Percentiles rank a stretch among this genome's conserved stretches.
These are phyloP conservation scores for Meteorus colon DNA, from an alignment of 2,888 invertebrate genomes.

Conservation along the genomic window DNA sequence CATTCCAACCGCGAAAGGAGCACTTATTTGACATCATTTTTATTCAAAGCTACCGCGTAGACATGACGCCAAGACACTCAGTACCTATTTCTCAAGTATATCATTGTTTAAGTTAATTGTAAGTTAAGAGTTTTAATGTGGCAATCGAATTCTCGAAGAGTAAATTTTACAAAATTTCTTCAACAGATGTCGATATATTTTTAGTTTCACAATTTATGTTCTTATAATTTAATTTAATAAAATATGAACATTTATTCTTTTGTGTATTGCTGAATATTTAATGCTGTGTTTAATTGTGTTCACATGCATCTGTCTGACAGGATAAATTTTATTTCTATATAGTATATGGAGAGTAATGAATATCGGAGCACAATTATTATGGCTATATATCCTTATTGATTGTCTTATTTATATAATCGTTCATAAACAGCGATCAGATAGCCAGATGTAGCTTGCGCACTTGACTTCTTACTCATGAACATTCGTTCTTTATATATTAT, in stretches of 20 bases:
- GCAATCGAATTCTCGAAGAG: not conserved
- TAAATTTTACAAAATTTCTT: not conserved
- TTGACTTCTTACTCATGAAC: conserved; percentile 66
- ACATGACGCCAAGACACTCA: conserved; percentile 13
- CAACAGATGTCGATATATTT: too few species aligned
- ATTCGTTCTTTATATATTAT: conserved; percentile 12
- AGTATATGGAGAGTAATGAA: conserved; percentile 12
- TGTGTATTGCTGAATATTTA: not conserved
- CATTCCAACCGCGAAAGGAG: conserved; percentile 44
- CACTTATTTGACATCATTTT: conserved; percentile 47
- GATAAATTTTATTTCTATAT: conserved; percentile 1
- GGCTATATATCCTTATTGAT: conserved; percentile 8
- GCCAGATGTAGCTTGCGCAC: conserved; percentile 68
- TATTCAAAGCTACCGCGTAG: conserved; percentile 34
- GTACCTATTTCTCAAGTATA: conserved; percentile 17
- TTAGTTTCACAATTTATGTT: not conserved
- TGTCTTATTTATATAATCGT: conserved; percentile 62
- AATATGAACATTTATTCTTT: too few species aligned
- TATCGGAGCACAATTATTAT: too few species aligned
- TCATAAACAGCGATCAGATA: conserved; percentile 70
- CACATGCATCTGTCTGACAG: not conserved
- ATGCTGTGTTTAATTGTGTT: not conserved
- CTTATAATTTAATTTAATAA: too few species aligned
- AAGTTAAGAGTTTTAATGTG: not conserved
- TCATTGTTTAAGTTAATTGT: not conserved